Evolutionary conservation across 2,113 vertebrate species (phyloP).

Genomic region (Heloderma charlesbogerti): DNA sequence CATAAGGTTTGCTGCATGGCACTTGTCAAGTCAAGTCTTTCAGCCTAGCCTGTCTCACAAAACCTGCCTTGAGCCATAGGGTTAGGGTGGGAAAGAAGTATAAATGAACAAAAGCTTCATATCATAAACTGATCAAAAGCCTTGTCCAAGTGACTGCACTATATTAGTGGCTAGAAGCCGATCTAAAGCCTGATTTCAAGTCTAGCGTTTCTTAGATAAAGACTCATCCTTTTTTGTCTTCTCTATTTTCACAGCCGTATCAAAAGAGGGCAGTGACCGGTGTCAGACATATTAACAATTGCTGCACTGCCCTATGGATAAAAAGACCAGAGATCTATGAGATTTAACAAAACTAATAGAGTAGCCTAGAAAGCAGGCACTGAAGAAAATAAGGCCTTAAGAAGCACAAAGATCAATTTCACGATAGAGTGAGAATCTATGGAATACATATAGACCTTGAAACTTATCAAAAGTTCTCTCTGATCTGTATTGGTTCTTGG

Average conservation of each 20-base stretch:
- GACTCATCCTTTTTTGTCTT: slow-evolving; percentile 54
- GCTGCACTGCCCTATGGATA: slow-evolving; percentile 41
- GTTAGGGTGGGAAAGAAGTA: background rate
- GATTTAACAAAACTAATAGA: background rate
- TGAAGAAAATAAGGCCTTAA: slow-evolving; percentile 45
- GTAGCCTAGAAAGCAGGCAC: slow-evolving; percentile 18
- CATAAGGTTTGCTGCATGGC: background rate
- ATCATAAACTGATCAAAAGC: background rate
- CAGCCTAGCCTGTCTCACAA: background rate
- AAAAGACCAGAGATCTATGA: slow-evolving; percentile 30
- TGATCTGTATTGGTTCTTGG: slow-evolving; percentile 31
- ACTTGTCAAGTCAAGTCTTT: background rate
- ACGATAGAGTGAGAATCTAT: slow-evolving; percentile 42
- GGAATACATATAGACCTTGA: slow-evolving; percentile 40
- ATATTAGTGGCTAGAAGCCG: background rate
- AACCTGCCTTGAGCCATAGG: background rate
- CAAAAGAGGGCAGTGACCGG: slow-evolving; percentile 38
- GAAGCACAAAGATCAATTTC: slow-evolving; percentile 55
- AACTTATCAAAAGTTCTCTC: slow-evolving; percentile 32
- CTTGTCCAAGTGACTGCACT: background rate
- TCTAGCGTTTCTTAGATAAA: slow-evolving; percentile 33
- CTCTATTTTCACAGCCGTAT: slow-evolving; percentile 11
- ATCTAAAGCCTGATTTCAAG: background rate
- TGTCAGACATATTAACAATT: slow-evolving; percentile 38
- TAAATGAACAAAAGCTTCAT: background rate